These are phyloP conservation scores for Neodiprion lecontei DNA, from an alignment of 1,140 invertebrate genomes.

Conservation along the genomic window DNA sequence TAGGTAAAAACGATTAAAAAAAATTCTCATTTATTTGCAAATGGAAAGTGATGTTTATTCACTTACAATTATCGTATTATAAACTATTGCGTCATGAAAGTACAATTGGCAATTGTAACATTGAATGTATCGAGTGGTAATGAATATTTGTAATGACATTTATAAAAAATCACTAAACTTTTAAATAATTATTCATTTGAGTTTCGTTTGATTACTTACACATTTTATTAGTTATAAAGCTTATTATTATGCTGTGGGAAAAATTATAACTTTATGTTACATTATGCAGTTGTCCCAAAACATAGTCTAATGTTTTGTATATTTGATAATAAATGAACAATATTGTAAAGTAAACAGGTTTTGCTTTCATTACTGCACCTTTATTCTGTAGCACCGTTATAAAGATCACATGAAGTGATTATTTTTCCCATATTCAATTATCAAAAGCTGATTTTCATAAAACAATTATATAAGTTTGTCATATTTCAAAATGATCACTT, in stretches of 20 bases:
- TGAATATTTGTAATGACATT: too few relatives aligned
- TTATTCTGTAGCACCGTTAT: neutral
- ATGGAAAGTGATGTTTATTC: too few relatives aligned
- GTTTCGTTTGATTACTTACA: neutral
- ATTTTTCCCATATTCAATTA: conserved; percentile 36
- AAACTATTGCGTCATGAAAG: too few relatives aligned
- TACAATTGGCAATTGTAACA: too few relatives aligned
- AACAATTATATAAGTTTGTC: neutral
- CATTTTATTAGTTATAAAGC: neutral
- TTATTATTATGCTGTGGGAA: conserved; percentile 25
- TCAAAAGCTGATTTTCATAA: too few relatives aligned
- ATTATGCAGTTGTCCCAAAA: neutral
- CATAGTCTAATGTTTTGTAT: neutral
- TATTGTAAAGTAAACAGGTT: neutral
- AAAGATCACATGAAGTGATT: conserved; percentile 34
- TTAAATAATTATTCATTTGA: neutral
- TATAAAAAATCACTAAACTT: too few relatives aligned
- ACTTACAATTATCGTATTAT: too few relatives aligned
- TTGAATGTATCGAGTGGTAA: too few relatives aligned
- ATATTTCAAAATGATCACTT: conserved; percentile 2
- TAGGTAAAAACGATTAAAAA: too few relatives aligned
- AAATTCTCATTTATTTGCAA: too few relatives aligned
- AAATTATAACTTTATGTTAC: conserved; percentile 31
- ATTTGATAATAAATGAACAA: neutral
- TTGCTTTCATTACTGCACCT: neutral